Evolutionary conservation across 1,140 invertebrate species (phyloP).

Genomic region (Venturia canescens): DNA sequence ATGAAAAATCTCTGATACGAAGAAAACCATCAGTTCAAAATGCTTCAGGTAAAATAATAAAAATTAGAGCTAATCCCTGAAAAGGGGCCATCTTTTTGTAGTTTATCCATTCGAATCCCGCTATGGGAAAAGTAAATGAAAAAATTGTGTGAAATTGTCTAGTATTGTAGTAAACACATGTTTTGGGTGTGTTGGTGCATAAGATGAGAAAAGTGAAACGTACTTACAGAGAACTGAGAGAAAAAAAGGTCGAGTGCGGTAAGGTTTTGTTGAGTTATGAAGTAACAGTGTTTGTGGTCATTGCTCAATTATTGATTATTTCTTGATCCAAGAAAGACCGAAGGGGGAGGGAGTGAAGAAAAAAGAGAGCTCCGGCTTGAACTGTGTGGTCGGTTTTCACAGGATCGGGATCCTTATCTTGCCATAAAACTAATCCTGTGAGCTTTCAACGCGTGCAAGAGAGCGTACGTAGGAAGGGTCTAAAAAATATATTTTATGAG

Average conservation of each 20-base stretch:
- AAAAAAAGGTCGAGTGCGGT: not conserved
- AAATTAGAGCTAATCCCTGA: too few species aligned
- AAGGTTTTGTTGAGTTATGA: not conserved
- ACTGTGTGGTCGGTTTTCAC: constrained; percentile 30
- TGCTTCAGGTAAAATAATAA: too few species aligned
- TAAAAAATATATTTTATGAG: constrained; percentile 77
- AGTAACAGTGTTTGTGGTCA: not conserved
- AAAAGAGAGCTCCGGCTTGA: not conserved
- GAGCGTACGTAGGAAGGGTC: constrained; percentile 61
- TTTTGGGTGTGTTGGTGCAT: too few species aligned
- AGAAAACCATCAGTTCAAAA: too few species aligned
- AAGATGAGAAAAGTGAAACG: too few species aligned
- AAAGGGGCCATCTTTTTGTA: too few species aligned
- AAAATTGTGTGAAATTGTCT: too few species aligned
- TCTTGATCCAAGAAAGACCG: not conserved
- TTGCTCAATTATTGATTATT: constrained; percentile 40
- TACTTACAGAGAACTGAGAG: too few species aligned
- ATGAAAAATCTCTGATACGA: not conserved
- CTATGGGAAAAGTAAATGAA: too few species aligned
- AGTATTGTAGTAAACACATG: too few species aligned
- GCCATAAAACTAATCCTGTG: constrained; percentile 73
- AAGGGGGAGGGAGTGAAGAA: not conserved
- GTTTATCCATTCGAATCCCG: too few species aligned
- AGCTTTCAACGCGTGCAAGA: constrained; percentile 48
- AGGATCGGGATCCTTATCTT: constrained; percentile 71